Conservation (phyloP, 2,888 invertebrate genomes). For the Lacanobia wlatinum region DNA sequence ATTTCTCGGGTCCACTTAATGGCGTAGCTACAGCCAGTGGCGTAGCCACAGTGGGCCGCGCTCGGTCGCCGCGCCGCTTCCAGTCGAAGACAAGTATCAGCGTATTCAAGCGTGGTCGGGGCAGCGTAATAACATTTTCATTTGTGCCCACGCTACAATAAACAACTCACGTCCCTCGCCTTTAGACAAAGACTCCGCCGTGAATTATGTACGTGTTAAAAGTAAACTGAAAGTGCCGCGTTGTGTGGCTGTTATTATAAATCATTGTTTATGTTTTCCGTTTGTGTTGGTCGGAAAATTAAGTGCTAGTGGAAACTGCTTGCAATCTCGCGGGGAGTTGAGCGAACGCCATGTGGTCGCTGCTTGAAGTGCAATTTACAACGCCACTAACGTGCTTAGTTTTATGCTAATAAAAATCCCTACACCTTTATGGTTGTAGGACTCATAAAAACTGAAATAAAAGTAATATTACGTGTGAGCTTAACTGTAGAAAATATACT, state of each 20-base stretch:
- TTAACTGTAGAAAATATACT: constrained; percentile 33
- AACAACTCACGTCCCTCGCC: constrained; percentile 90
- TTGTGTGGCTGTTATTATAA: constrained; percentile 90
- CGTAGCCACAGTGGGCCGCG: constrained; percentile 12
- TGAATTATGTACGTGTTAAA: constrained; percentile 91
- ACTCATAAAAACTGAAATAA: constrained; percentile 56
- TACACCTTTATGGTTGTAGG: constrained; percentile 38
- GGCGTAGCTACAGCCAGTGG: constrained; percentile 5
- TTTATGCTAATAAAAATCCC: constrained; percentile 67
- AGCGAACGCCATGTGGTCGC: constrained; percentile 76
- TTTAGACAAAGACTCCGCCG: constrained; percentile 90
- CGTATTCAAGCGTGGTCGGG: constrained; percentile 78
- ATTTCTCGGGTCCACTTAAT: constrained; percentile 37
- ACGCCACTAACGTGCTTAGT: constrained; percentile 67
- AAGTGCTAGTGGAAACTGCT: constrained; percentile 87
- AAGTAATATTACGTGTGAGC: constrained; percentile 42
- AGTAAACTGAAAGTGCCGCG: constrained; percentile 91
- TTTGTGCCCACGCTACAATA: constrained; percentile 90
- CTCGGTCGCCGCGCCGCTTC: constrained; percentile 61
- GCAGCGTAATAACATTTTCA: constrained; percentile 90
- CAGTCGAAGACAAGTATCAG: constrained; percentile 70
- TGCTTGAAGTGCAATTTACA: constrained; percentile 76
- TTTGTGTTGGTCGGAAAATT: constrained; percentile 88
- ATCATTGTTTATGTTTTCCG: constrained; percentile 91
- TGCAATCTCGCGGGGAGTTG: constrained; percentile 82